A percentile compares a stretch with the other conserved stretches of the same genome.
phyloP scores from a whole-genome alignment of 2,888 invertebrate genomes.

The Lottia scabra region DNA sequence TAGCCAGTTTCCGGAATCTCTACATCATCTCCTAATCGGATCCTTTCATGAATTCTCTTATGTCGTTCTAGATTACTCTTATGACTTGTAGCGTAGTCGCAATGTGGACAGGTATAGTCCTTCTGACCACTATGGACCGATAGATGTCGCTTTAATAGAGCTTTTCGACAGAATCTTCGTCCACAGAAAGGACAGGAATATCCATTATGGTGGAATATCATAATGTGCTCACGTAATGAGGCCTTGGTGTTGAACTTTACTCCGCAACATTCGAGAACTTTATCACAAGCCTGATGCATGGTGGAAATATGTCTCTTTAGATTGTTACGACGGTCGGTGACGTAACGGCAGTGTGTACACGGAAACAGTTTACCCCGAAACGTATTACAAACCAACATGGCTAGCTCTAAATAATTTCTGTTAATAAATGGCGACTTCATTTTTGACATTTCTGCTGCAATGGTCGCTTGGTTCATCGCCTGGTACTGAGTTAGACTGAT shows the following conservation, averaged over 20 bases:
- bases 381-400: conserved; percentile 64
- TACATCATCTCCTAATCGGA: conserved; percentile 36
- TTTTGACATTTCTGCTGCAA: conserved; percentile 48
- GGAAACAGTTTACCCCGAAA: conserved; percentile 62
- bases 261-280: conserved; percentile 68
- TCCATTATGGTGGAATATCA: conserved; percentile 69
- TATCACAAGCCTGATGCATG: conserved; percentile 69
- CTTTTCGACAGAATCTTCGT: conserved; percentile 70
- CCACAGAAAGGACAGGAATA: conserved; percentile 70
- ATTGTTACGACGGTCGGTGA: conserved; percentile 69
- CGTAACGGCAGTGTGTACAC: conserved; percentile 66
- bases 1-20: conserved; percentile 2
- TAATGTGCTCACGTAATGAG: conserved; percentile 69
- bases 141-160: conserved; percentile 70
- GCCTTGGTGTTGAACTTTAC: conserved; percentile 69
- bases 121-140: conserved; percentile 71
- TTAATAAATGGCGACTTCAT: conserved; percentile 56
- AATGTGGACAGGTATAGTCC: conserved; percentile 69
- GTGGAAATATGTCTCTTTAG: conserved; percentile 70
- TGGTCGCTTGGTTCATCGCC: conserved; percentile 39
- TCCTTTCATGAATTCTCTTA: conserved; percentile 57
- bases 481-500: conserved; percentile 41
- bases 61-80: conserved; percentile 71
- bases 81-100: conserved; percentile 71
- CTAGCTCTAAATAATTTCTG: conserved; percentile 58